Base-by-base conservation (phyloP, 2,113 vertebrate genomes). In the Sinocyclocheilus anshuiensis region DNA sequence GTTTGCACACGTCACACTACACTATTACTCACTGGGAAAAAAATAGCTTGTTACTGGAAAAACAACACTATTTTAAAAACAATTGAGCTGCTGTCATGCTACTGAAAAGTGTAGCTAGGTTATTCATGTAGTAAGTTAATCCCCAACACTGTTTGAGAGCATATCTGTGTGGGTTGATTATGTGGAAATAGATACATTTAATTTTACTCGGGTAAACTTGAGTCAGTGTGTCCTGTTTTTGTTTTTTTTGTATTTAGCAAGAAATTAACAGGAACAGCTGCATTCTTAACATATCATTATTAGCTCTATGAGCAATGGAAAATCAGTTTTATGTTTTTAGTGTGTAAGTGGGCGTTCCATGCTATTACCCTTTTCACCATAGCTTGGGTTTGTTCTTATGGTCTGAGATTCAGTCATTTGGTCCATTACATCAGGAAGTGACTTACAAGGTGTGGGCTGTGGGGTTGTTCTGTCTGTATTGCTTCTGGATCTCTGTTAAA, bases 141-240 rank as follows among this genome's bases (percentile, higher is more conserved):
- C 67, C 8, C 29, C 29, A 36, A 20, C 33, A 71, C 33, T 39
- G 33, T 39, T 72, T 48, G 39, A 75, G 6, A 24, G 11, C 39
- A 48, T 75, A 26, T 76, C 36, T 74, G 42, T 76, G 72, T 76
- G 42, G 42, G 72, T 48, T 24, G 42, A 50, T 76, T 76, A 76
- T 48, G 22, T 48, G 2, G 20, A n/a, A 74, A 11, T 1, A 0
- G n/a, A 45, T 45, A 26, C 22, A 24, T 24, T 75, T 48, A 48
- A 13, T 75, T 48, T 2, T 74, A 6, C 39, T 24, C 0, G 0
- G 11, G 33, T 48, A 45, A 24, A 75, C 11, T 15, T 24, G 2
- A 75, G 20, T 75, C 4, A n/a, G 22, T 45, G 22, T 12, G 72
- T 50, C 48, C 22, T 15, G 20, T 42, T 39, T 39, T 7, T 39